Evolutionary conservation across 2,797 vertebrate genomes (phyloP).

Genomic region (Dendrocincla tyrannina): DNA sequence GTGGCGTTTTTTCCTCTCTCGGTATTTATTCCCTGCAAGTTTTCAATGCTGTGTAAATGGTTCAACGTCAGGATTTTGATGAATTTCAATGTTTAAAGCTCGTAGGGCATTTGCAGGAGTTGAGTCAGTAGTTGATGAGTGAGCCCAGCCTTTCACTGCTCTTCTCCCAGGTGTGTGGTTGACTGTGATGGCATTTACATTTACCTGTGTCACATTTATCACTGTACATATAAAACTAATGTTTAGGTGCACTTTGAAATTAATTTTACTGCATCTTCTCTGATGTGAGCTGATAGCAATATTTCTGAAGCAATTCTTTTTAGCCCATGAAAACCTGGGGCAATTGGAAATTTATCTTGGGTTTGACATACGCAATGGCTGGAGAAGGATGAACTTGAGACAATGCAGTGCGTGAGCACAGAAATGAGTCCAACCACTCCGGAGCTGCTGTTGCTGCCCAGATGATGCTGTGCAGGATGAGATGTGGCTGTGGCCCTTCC

Average conservation of each 20-base stretch:
- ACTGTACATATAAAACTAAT: background rate
- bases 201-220: background rate
- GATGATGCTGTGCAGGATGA: background rate
- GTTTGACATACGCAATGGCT: background rate
- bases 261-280: background rate
- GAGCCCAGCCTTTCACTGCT: background rate
- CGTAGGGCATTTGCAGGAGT: background rate
- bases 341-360: background rate
- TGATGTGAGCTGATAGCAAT: background rate
- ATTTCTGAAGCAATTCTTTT: background rate
- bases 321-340: background rate
- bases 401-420: background rate
- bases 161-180: background rate
- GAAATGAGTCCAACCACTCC: background rate
- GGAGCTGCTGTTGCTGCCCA: background rate
- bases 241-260: background rate
- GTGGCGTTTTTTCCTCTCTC: background rate
- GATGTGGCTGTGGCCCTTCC: background rate
- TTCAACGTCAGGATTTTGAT: conserved; percentile 36
- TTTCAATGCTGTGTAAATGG: background rate
- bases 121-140: background rate
- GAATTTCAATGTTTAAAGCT: background rate
- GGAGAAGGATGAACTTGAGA: background rate
- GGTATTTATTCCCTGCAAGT: conserved; percentile 59
- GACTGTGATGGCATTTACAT: background rate